These are phyloP conservation scores for Brenthis hecate DNA, from an alignment of 2,888 invertebrate genomes.

Conservation along the genomic window DNA sequence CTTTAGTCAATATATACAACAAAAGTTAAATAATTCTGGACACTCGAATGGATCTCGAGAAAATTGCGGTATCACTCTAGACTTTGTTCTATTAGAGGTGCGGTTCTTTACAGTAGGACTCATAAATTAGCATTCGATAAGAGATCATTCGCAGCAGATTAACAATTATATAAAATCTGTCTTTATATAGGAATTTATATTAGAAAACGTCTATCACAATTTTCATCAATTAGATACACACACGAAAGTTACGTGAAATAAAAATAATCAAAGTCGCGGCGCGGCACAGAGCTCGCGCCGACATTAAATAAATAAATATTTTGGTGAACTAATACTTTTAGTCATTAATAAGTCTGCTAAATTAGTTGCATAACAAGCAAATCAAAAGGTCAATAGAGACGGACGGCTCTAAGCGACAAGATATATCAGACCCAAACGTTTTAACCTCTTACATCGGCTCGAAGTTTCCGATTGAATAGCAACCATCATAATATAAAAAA, in stretches of 20 bases:
- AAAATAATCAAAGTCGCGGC: conserved; percentile 24
- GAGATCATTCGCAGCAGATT: conserved; percentile 35
- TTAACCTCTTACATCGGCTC: conserved; percentile 4
- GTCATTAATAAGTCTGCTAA: conserved; percentile 56
- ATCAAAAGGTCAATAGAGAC: conserved; percentile 36
- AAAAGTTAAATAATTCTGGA: conserved; percentile 43
- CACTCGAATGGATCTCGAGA: conserved; percentile 39
- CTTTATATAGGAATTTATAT: conserved; percentile 28
- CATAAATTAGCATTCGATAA: conserved; percentile 24
- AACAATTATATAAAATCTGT: conserved; percentile 25
- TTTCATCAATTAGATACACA: conserved; percentile 51
- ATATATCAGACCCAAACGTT: conserved; percentile 23
- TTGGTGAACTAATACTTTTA: conserved; percentile 79
- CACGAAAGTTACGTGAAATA: conserved; percentile 47
- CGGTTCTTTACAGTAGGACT: neutral
- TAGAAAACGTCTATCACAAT: conserved; percentile 49
- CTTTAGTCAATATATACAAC: conserved; percentile 71
- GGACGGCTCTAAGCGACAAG: conserved; percentile 37
- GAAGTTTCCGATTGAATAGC: neutral
- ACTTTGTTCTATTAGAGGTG: conserved; percentile 20
- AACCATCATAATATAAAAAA: neutral
- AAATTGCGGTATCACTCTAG: conserved; percentile 35
- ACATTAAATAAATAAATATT: conserved; percentile 68
- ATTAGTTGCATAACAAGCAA: conserved; percentile 47
- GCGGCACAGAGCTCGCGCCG: conserved; percentile 32